A percentile compares a stretch with the other conserved stretches of the same genome.
phyloP scores from a whole-genome alignment of 2,113 vertebrate species.

The Sigmodon hispidus region DNA sequence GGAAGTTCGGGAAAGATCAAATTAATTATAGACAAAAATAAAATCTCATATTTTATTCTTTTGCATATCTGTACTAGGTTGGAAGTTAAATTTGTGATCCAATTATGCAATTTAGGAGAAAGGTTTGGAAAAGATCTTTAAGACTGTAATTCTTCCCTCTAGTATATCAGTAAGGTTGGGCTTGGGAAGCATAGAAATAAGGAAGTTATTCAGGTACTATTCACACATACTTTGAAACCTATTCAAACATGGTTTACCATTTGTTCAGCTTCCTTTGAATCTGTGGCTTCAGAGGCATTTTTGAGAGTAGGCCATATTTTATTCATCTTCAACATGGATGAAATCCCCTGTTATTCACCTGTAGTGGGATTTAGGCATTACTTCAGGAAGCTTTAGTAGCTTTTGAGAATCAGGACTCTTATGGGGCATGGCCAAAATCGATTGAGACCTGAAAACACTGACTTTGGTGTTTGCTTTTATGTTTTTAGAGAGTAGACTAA shows the following conservation, averaged over 20 bases:
- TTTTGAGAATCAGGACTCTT: no score
- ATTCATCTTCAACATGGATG: not conserved
- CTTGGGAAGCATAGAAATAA: not conserved
- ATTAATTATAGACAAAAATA: slow-evolving; percentile 59
- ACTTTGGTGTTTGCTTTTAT: no score
- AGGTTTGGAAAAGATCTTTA: slow-evolving; percentile 53
- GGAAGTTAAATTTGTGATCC: slow-evolving; percentile 61
- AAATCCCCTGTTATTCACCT: not conserved
- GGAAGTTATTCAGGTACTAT: not conserved
- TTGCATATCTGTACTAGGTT: slow-evolving; percentile 39
- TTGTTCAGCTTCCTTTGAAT: not conserved
- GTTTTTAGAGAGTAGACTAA: no score
- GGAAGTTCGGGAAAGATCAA: slow-evolving; percentile 48
- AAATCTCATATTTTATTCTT: slow-evolving; percentile 56
- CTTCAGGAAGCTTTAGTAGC: no score
- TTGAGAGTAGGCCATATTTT: not conserved
- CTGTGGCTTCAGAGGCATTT: not conserved
- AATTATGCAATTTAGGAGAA: slow-evolving; percentile 39
- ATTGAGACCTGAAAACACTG: no score
- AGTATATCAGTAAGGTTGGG: not conserved
- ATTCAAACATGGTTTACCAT: not conserved
- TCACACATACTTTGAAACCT: not conserved
- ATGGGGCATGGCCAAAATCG: no score
- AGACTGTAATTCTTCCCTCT: slow-evolving; percentile 32
- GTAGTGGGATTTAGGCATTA: no score